These are phyloP conservation scores for Pseudorectes ferrugineus DNA, from an alignment of 2,113 vertebrate genomes.

Conservation along the genomic window DNA sequence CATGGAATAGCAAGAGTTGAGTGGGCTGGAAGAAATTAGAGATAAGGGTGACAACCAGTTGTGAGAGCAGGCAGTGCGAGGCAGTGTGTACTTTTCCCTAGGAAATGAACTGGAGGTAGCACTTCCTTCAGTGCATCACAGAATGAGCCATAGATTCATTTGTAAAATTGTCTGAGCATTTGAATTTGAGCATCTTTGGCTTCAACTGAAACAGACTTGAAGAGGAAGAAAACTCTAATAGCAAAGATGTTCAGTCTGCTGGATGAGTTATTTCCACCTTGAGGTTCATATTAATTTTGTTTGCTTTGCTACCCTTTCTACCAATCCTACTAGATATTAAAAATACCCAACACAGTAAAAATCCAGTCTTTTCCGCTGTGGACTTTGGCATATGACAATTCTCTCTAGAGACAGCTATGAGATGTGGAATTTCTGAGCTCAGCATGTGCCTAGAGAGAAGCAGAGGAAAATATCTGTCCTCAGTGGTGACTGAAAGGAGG, in stretches of 20 bases:
- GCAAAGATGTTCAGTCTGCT: not conserved
- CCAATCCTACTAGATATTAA: not conserved
- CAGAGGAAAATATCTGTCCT: not conserved
- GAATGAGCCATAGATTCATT: not conserved
- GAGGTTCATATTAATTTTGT: not conserved
- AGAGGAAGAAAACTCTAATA: not conserved
- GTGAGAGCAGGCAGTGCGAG: not conserved
- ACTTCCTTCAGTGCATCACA: not conserved
- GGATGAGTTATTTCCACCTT: not conserved
- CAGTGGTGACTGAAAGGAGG: not conserved
- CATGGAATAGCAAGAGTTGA: not conserved
- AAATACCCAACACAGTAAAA: not conserved
- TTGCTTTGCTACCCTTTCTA: not conserved
- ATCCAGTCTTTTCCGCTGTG: not conserved
- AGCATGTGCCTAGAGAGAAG: not conserved
- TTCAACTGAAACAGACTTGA: not conserved
- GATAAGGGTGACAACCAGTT: not conserved
- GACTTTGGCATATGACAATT: not conserved
- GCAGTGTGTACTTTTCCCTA: not conserved
- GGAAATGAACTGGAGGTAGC: not conserved
- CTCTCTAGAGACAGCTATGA: not conserved
- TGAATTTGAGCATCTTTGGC: not conserved
- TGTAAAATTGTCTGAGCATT: not conserved
- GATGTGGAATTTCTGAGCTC: not conserved
- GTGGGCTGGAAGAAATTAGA: not conserved